Evolutionary conservation across 2,113 vertebrate species (phyloP), one percentile per base, ranked within the genome.

Genomic region (Nannospalax galili): DNA sequence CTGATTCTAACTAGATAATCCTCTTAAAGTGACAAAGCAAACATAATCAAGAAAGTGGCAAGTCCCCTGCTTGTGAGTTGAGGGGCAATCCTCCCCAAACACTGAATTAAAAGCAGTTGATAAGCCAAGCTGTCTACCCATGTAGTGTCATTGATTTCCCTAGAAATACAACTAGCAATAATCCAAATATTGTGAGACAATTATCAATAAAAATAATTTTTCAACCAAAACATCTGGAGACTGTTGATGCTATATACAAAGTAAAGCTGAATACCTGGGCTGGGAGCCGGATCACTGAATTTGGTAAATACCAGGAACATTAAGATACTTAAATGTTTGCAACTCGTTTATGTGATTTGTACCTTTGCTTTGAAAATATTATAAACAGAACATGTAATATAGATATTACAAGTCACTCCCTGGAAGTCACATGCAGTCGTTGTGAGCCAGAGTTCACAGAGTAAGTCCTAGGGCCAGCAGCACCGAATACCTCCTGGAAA

Each of bases 181-280:
- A 30, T 42, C 16, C 91, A 67, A 69, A 84, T 86, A 17, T 45
- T 60, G 64, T 20, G 88, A 58, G 48, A 73, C 32, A 11, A 64
- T 77, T 19, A 88, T 52, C n/a, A 91, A 73, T 84, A 74, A 85
- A 93, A 79, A 70, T 45, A 65, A 75, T 85, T 80, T 45, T 92
- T 4, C 3, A 64, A 45, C 73, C 69, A 86, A 89, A 93, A 87
- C 8, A 32, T 22, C 79, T 37, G 48, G 69, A 84, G 75, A 62
- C 6, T 17, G 5, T 9, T 60, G 10, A 40, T 11, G 9, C 30
- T 24, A 3, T 37, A 14, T 1, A 30, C 16, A 52, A 93, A 72
- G 35, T 69, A 62, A 74, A 65, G 17, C 17, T 48, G 40, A 90
- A 45, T 12, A 12, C n/a, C 85, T 32, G 40, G 35, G 28, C 15